Percentiles rank a stretch among this genome's conserved stretches.
phyloP scores from a whole-genome alignment of 2,888 invertebrate species.

The Lordiphosa andalusiaca region DNA sequence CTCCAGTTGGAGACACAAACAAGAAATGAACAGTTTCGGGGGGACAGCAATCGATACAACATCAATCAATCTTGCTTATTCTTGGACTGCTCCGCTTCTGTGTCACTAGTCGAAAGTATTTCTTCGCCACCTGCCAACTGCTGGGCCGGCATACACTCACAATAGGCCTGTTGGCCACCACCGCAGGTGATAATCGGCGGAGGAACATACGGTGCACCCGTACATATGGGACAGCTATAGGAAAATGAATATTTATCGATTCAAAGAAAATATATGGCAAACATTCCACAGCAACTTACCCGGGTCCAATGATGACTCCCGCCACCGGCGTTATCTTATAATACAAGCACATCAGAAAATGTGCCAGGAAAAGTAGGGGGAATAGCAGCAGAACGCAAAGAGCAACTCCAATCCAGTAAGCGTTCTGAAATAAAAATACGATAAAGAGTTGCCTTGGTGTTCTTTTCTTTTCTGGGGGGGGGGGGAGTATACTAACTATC shows the following conservation, averaged over 20 bases:
- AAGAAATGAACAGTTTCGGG: no score
- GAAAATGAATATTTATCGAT: not conserved
- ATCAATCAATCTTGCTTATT: no score
- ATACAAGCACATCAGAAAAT: slow-evolving; percentile 90
- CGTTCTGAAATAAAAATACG: slow-evolving; percentile 84
- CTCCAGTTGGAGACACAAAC: no score
- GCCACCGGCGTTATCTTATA: slow-evolving; percentile 80
- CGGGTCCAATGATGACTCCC: not conserved
- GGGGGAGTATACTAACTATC: slow-evolving; percentile 25
- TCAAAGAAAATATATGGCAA: not conserved
- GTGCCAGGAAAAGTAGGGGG: slow-evolving; percentile 88
- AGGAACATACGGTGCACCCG: slow-evolving; percentile 9
- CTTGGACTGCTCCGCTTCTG: not conserved
- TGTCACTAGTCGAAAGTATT: not conserved
- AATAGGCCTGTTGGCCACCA: slow-evolving; percentile 11
- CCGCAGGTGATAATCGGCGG: slow-evolving; percentile 9
- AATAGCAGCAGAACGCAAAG: slow-evolving; percentile 91
- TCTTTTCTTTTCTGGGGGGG: no score
- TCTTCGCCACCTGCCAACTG: slow-evolving; percentile 1
- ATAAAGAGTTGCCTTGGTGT: no score
- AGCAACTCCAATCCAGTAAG: slow-evolving; percentile 93
- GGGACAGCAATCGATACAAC: no score
- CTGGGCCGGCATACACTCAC: slow-evolving; percentile 7
- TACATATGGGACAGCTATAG: slow-evolving; percentile 33
- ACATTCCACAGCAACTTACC: not conserved